Evolutionary conservation across 1,140 invertebrate genomes (phyloP).

Genomic region (Tribolium madens): DNA sequence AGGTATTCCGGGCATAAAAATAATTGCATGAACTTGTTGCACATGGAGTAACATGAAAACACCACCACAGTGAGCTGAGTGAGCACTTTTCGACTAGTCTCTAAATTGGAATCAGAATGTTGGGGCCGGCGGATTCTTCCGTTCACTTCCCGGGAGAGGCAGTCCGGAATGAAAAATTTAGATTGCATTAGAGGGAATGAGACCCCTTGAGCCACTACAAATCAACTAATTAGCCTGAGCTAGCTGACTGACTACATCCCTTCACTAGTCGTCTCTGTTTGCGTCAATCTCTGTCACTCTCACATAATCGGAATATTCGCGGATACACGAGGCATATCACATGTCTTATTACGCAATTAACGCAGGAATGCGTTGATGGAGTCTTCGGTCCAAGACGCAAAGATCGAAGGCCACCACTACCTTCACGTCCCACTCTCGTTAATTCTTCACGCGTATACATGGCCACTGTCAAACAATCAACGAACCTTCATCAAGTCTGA

Average conservation of each 20-base stretch:
- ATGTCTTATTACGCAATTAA: conserved; percentile 45
- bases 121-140: conserved; percentile 47
- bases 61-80: no score
- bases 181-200: conserved; percentile 64
- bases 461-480: conserved; percentile 66
- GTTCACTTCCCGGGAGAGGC: conserved; percentile 57
- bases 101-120: conserved; percentile 41
- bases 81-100: conserved; percentile 7
- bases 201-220: conserved; percentile 64
- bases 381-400: conserved; percentile 9
- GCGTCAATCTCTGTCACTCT: conserved; percentile 42
- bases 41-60: not conserved
- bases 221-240: conserved; percentile 64
- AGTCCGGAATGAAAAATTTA: conserved; percentile 64
- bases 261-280: conserved; percentile 39
- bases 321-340: conserved; percentile 41
- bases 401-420: conserved; percentile 25
- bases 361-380: conserved; percentile 35
- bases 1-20: not conserved
- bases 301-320: conserved; percentile 42
- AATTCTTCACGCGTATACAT: conserved; percentile 66
- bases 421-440: conserved; percentile 58
- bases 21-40: conserved; percentile 31
- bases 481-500: conserved; percentile 64
- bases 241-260: conserved; percentile 50